Evolutionary conservation across 2,797 vertebrate species (phyloP).

Genomic region (Lophius americanus): DNA sequence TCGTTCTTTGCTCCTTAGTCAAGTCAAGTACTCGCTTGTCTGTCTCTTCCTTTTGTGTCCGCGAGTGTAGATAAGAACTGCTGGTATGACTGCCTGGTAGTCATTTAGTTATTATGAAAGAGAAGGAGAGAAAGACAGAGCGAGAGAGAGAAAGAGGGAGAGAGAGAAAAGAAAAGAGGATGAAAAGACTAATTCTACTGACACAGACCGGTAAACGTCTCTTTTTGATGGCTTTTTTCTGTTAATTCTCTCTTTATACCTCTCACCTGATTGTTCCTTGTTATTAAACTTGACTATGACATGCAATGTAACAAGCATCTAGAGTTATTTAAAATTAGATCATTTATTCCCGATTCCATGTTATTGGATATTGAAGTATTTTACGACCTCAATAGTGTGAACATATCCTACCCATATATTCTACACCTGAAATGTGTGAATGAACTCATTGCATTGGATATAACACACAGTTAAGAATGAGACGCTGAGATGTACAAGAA

Average conservation of each 20-base stretch:
- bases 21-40: constrained; percentile 92
- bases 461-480: too few species aligned
- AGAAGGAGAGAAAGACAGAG: constrained; percentile 80
- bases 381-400: constrained; percentile 19
- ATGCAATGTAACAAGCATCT: constrained; percentile 64
- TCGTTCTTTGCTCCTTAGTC: constrained; percentile 84
- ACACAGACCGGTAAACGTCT: constrained; percentile 76
- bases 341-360: constrained; percentile 66
- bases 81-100: constrained; percentile 88
- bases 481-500: too few species aligned
- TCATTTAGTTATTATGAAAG: constrained; percentile 85
- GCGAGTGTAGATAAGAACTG: constrained; percentile 75
- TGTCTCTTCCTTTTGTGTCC: constrained; percentile 83
- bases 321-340: constrained; percentile 72
- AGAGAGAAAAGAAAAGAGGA: constrained; percentile 50
- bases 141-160: constrained; percentile 85
- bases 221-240: constrained; percentile 77
- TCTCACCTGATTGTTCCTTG: constrained; percentile 55
- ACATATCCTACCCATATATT: too few species aligned
- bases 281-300: constrained; percentile 43
- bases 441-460: too few species aligned
- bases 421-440: too few species aligned
- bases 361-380: constrained; percentile 61
- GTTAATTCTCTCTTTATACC: constrained; percentile 64
- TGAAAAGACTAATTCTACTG: constrained; percentile 76